Conservation (phyloP, 2,888 invertebrate genomes). For the Nymphalis c-album region DNA sequence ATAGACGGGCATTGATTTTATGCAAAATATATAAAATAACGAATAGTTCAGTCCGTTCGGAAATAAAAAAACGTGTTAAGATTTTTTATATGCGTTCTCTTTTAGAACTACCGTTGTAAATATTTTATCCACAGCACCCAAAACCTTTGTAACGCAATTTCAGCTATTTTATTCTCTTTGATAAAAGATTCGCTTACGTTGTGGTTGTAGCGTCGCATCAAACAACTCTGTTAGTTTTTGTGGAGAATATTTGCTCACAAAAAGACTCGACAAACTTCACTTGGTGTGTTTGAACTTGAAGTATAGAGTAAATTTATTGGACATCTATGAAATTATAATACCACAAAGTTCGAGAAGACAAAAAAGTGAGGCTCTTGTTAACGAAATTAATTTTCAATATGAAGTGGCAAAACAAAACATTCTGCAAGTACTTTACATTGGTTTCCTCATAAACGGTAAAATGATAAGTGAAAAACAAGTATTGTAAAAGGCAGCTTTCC, state of each 20-base stretch:
- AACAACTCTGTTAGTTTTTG: neutral
- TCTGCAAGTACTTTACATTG: neutral
- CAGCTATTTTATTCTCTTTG: neutral
- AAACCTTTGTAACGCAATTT: neutral
- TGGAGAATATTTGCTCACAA: neutral
- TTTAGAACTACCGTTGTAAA: neutral
- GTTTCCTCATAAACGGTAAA: slow-evolving; percentile 5
- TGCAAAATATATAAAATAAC: slow-evolving; percentile 7
- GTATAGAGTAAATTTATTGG: no score
- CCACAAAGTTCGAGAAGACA: no score
- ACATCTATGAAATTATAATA: no score
- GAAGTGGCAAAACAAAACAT: neutral
- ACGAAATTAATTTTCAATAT: neutral
- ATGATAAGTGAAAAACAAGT: slow-evolving; percentile 29
- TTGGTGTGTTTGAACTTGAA: neutral
- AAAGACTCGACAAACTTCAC: neutral
- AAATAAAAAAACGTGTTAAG: neutral
- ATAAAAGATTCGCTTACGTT: neutral
- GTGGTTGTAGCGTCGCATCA: neutral
- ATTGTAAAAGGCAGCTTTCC: slow-evolving; percentile 12
- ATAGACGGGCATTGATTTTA: neutral
- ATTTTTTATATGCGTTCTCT: slow-evolving; percentile 5
- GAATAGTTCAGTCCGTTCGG: slow-evolving; percentile 1
- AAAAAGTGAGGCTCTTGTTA: no score
- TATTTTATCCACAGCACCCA: neutral